Percentiles rank a stretch among this genome's conserved stretches.
Evolutionary conservation across 2,888 invertebrate species (phyloP).

Genomic region (Sarcophaga caerulescens): DNA sequence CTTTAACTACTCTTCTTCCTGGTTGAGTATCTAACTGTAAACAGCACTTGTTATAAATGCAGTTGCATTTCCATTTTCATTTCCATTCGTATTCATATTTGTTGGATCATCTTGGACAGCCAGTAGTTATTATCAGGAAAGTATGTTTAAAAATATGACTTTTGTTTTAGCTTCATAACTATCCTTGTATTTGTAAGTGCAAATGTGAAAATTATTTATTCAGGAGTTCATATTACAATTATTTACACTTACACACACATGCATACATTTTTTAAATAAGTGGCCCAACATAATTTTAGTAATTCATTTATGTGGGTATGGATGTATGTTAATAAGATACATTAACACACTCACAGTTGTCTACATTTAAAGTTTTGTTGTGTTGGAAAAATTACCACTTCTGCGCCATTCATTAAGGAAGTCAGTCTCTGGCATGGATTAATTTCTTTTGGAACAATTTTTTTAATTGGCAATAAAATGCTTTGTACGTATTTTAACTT

Average conservation of each 20-base stretch:
- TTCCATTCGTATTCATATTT: conserved; percentile 7
- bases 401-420: too few relatives aligned
- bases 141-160: not conserved
- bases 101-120: not conserved
- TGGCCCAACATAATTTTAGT: not conserved
- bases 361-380: not conserved
- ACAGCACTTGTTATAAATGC: conserved; percentile 22
- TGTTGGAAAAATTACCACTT: too few relatives aligned
- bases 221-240: not conserved
- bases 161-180: conserved; percentile 8
- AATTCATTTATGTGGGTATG: not conserved
- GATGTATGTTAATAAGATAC: not conserved
- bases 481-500: too few relatives aligned
- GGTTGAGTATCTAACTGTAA: conserved; percentile 36
- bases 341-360: not conserved
- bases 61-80: conserved; percentile 17
- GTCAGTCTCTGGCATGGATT: too few relatives aligned
- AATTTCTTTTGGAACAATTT: too few relatives aligned
- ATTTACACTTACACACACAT: not conserved
- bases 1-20: conserved; percentile 26
- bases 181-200: not conserved
- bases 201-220: not conserved
- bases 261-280: too few relatives aligned
- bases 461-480: too few relatives aligned
- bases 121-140: too few relatives aligned